These are phyloP conservation scores for Mythimna ferrago DNA, from an alignment of 2,888 invertebrate species.

Conservation along the genomic window DNA sequence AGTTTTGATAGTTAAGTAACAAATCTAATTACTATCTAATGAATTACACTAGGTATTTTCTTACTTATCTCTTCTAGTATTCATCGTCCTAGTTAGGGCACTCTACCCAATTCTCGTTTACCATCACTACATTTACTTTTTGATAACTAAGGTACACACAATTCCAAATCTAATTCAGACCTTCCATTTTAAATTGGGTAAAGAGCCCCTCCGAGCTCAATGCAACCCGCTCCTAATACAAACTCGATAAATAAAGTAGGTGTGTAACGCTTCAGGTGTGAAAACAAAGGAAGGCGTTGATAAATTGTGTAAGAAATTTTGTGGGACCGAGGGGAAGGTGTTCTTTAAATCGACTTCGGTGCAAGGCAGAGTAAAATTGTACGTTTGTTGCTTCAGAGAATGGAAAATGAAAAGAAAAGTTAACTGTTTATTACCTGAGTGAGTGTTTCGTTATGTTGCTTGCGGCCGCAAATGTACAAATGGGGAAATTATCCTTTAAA, in stretches of 20 bases:
- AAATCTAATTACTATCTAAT: no score
- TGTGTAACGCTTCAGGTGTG: conserved; percentile 54
- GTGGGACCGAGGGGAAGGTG: conserved; percentile 27
- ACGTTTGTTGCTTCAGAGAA: conserved; percentile 20
- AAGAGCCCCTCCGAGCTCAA: not conserved
- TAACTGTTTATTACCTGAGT: conserved; percentile 44
- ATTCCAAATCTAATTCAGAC: not conserved
- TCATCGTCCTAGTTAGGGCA: no score
- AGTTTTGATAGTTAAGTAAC: no score
- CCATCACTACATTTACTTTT: not conserved
- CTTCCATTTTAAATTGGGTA: conserved; percentile 9
- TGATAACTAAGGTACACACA: not conserved
- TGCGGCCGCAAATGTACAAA: conserved; percentile 9
- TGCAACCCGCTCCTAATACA: conserved; percentile 19
- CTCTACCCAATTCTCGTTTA: not conserved
- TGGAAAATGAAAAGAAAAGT: conserved; percentile 9
- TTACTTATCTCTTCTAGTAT: no score
- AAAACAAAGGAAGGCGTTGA: conserved; percentile 62
- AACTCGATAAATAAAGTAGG: conserved; percentile 59
- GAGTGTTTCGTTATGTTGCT: conserved; percentile 11
- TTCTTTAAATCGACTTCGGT: conserved; percentile 51
- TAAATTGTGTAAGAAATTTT: conserved; percentile 63
- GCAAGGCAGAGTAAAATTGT: conserved; percentile 14
- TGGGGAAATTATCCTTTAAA: not conserved
- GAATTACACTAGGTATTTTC: no score